Percentiles rank a stretch among this genome's conserved stretches.
These are phyloP conservation scores for Spodoptera picta DNA, from an alignment of 2,888 invertebrate species.

Conservation along the genomic window DNA sequence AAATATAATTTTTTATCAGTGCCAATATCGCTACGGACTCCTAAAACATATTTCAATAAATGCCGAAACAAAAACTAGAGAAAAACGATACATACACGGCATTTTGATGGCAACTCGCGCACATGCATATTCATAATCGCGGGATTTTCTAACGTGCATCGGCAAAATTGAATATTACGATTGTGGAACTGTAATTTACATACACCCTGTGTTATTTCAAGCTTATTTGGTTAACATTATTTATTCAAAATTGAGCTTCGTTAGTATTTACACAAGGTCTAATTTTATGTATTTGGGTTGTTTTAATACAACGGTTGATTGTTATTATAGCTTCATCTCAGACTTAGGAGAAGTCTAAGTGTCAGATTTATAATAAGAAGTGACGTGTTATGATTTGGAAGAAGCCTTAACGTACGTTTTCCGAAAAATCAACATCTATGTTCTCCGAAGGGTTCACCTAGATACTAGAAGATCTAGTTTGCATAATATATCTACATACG, in stretches of 20 bases:
- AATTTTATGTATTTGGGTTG: conserved; percentile 2
- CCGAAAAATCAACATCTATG: too few relatives aligned
- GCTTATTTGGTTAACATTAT: conserved; percentile 27
- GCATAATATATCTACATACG: too few relatives aligned
- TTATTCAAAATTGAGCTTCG: conserved; percentile 5
- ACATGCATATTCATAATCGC: conserved; percentile 72
- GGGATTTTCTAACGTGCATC: conserved; percentile 61
- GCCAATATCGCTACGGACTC: conserved; percentile 2
- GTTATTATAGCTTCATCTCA: too few relatives aligned
- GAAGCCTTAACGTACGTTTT: too few relatives aligned
- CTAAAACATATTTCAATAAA: conserved; percentile 50
- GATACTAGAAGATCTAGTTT: too few relatives aligned
- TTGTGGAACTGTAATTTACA: conserved; percentile 48
- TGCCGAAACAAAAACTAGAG: conserved; percentile 32
- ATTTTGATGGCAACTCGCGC: conserved; percentile 57
- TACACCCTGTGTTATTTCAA: conserved; percentile 39
- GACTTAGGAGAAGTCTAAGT: too few relatives aligned
- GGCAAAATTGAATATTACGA: conserved; percentile 60
- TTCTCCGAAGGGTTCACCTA: too few relatives aligned
- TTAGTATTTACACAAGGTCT: conserved; percentile 10
- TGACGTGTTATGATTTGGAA: too few relatives aligned
- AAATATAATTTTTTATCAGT: not conserved
- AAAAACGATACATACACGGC: conserved; percentile 21
- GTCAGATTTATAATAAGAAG: too few relatives aligned
- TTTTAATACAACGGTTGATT: not conserved